Evolutionary conservation across 2,113 vertebrate species (phyloP).

Genomic region (Athene cunicularia): DNA sequence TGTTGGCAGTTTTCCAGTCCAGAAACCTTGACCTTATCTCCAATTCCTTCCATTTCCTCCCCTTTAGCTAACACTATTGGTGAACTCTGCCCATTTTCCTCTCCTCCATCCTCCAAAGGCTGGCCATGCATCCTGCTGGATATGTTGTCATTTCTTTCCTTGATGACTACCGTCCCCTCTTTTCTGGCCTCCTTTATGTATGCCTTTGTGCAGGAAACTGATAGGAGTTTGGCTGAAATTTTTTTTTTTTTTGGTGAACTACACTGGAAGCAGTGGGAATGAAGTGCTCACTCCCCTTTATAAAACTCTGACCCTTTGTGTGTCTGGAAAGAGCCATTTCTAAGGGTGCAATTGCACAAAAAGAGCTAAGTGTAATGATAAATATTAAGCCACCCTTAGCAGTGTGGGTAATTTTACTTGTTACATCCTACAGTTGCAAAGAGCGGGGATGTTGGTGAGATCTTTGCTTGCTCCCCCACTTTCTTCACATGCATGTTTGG

Average conservation of each 20-base stretch:
- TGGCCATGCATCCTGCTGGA: conserved; percentile 30
- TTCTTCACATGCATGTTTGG: background rate
- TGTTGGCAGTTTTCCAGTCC: conserved; percentile 39
- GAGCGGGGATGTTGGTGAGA: accelerated
- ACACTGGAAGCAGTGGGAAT: background rate
- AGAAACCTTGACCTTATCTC: conserved; percentile 40
- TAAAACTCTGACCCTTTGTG: background rate
- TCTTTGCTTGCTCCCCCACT: background rate
- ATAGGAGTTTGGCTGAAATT: background rate
- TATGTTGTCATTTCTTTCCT: conserved; percentile 22
- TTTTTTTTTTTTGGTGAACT: background rate
- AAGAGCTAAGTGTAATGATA: background rate
- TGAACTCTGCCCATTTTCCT: conserved; percentile 35
- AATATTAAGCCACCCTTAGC: background rate
- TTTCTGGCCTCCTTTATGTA: background rate
- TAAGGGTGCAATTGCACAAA: background rate
- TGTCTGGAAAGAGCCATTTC: background rate
- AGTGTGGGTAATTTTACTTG: background rate
- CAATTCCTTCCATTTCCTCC: conserved; percentile 36
- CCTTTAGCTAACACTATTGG: background rate
- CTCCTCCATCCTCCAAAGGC: conserved; percentile 5
- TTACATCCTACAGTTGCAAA: background rate
- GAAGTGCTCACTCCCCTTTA: background rate
- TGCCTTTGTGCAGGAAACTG: background rate
- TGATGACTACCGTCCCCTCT: background rate